Conservation (phyloP, 2,888 invertebrate genomes). For the Drosophila colorata region DNA sequence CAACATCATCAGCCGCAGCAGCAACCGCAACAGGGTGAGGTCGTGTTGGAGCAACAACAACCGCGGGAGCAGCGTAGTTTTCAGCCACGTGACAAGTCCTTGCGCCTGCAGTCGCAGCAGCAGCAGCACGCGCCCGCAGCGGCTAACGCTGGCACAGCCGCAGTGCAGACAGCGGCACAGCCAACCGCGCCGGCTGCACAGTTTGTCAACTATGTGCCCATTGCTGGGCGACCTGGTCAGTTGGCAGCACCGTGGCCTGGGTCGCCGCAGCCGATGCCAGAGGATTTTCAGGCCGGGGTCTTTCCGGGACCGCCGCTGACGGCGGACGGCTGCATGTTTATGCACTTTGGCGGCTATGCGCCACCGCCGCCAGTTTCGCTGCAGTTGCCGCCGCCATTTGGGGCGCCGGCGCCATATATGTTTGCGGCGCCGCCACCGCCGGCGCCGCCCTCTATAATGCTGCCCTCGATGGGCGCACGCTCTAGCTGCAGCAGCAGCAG, state of each 20-base stretch:
- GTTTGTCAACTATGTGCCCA: slow-evolving; percentile 48
- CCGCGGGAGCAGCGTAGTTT: slow-evolving; percentile 13
- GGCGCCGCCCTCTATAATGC: slow-evolving; percentile 6
- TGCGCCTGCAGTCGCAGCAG: not conserved
- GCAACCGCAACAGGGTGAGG: not conserved
- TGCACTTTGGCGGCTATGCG: slow-evolving; percentile 44
- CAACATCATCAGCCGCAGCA: slow-evolving; percentile 7
- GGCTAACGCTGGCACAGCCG: not conserved
- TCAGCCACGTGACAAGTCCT: slow-evolving; percentile 10
- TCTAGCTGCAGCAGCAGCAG: slow-evolving; percentile 3
- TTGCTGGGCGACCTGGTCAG: slow-evolving; percentile 27
- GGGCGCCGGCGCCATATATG: slow-evolving; percentile 20
- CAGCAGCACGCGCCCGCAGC: not conserved
- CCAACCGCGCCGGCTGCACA: slow-evolving; percentile 6
- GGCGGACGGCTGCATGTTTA: slow-evolving; percentile 73
- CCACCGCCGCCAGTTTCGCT: slow-evolving; percentile 24
- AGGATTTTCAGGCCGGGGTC: slow-evolving; percentile 31
- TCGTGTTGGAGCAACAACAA: slow-evolving; percentile 4
- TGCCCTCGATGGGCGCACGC: not conserved
- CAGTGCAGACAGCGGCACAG: not conserved
- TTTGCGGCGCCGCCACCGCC: slow-evolving; percentile 26
- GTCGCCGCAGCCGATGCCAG: slow-evolving; percentile 27
- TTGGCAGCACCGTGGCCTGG: slow-evolving; percentile 36
- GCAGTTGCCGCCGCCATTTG: slow-evolving; percentile 20
- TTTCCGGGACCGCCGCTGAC: slow-evolving; percentile 26